phyloP scores from a whole-genome alignment of 2,797 vertebrate species.

The Leptodactylus fallax region DNA sequence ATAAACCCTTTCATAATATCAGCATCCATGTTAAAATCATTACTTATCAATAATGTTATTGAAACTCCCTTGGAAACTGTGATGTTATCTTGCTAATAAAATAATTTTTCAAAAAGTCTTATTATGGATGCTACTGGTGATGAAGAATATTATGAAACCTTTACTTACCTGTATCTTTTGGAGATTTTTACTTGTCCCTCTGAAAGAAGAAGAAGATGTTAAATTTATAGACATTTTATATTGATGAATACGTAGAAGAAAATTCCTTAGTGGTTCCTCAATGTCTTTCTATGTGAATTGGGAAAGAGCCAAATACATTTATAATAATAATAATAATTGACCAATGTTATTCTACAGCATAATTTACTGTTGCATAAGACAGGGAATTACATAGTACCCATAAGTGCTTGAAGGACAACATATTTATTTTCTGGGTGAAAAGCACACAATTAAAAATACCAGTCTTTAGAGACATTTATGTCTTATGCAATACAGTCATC shows the following conservation, averaged over 20 bases:
- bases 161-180: constrained; percentile 1
- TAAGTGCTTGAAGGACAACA: constrained; percentile 26
- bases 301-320: constrained; percentile 23
- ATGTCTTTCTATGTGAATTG: constrained; percentile 17
- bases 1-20: no score
- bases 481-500: neutral
- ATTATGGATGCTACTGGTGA: no score
- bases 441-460: neutral
- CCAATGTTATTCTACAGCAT: neutral
- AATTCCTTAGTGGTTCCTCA: constrained; percentile 26
- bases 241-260: neutral
- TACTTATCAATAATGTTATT: no score
- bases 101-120: no score
- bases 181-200: neutral
- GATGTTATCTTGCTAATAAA: no score
- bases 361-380: constrained; percentile 12
- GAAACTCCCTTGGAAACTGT: no score
- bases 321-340: constrained; percentile 47
- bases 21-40: no score
- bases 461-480: constrained; percentile 2
- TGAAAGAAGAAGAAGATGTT: constrained; percentile 10
- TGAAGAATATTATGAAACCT: neutral
- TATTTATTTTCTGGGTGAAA: constrained; percentile 5
- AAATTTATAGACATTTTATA: constrained; percentile 15
- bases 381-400: constrained; percentile 42